Evolutionary conservation across 37 sponge, comb jelly and placozoan genomes (phyloP), one percentile per base, ranked within the genome.

Genomic region (Halichondria panicea): DNA sequence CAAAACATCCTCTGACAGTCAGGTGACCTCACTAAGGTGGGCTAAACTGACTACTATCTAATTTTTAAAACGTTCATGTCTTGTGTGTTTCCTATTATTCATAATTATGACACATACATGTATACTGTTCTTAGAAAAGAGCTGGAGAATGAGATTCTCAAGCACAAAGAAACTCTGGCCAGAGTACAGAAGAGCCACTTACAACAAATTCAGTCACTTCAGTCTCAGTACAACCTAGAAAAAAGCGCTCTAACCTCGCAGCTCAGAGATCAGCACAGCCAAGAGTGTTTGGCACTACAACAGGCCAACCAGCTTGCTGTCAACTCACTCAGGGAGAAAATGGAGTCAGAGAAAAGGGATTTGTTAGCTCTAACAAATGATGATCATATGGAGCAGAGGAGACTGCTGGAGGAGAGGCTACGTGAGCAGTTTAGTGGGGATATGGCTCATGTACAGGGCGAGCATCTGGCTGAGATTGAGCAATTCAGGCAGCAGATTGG

Each of bases 291-390:
- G 41, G 68, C 68, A 18, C 66, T 75, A 4, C 90, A 78, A 22
- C 56, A 71, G 34, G 89, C 93, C 8, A 74, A 88, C 72, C 71
- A 82, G 75, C 53, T 89, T 22, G 82, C 90, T 2, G 78, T 78
- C 13, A 67, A 58, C 18, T 66, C 80, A 6, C 55, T 89, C 28
- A 83, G 63, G 73, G 88, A 89, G 39, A 69, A 83, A 50, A 32
- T 87, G 48, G 69, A 74, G 46, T 60, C 54, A 43, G 52, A 84
- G 62, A 45, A 71, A 18, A 32, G 38, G 22, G 53, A 60, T 55
- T 71, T 59, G 9, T 42, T 88, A 28, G 4, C 34, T 15, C 36
- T 43, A 40, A 39, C 35, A 0, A 48, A 24, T 4, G 64, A 53
- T 66, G 63, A 18, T 31, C 66, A 88, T 59, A 76, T 35, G 0